phyloP scores from a whole-genome alignment of 2,888 invertebrate species.

The Antheraea yamamai region DNA sequence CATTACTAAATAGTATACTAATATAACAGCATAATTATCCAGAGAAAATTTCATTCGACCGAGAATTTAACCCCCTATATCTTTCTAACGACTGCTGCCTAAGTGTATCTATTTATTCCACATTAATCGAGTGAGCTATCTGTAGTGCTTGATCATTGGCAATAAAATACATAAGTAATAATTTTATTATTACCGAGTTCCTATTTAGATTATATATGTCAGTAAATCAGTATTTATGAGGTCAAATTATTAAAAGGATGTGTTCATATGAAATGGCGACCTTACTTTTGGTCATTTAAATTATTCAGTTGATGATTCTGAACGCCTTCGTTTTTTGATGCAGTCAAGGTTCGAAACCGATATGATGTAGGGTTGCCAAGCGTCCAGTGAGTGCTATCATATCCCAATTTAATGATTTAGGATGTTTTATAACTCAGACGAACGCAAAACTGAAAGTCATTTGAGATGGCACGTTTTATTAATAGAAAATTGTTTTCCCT shows the following conservation, averaged over 20 bases:
- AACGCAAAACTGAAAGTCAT: no score
- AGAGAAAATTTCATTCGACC: background rate
- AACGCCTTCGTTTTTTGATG: background rate
- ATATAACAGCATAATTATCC: background rate
- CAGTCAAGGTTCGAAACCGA: background rate
- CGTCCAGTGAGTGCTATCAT: background rate
- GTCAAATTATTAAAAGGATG: constrained; percentile 6
- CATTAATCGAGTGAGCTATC: background rate
- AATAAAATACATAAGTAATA: background rate
- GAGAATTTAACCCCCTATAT: background rate
- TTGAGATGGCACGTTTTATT: no score
- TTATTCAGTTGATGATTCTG: background rate
- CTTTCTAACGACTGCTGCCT: background rate
- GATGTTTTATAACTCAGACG: no score
- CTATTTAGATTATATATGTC: background rate
- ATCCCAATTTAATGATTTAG: background rate
- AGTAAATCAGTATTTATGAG: constrained; percentile 12
- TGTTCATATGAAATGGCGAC: background rate
- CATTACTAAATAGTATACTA: no score
- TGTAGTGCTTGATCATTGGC: background rate
- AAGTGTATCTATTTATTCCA: background rate
- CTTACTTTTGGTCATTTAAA: constrained; percentile 1
- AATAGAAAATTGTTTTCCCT: no score
- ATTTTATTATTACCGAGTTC: constrained; percentile 1
- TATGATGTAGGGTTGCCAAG: background rate